Evolutionary conservation across 2,113 vertebrate species (phyloP), one percentile per base, ranked within the genome.

Genomic region (Furnarius figulus): DNA sequence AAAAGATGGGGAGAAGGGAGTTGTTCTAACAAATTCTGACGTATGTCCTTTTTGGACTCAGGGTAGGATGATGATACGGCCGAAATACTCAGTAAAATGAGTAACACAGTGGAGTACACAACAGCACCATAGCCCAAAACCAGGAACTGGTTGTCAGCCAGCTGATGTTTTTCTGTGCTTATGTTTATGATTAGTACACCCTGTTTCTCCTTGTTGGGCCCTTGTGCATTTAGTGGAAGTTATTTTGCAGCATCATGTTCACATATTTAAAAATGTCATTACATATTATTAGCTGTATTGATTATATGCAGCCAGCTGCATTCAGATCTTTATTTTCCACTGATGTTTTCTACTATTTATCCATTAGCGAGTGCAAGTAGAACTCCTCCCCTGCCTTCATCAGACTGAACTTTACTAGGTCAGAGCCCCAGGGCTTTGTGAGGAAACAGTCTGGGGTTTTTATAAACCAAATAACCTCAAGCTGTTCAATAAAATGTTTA

Each of bases 371-470:
- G 71, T 82, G 39, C 39, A 91, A 93, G 66, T 12, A 80, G 61
- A 42, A 84, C 67, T 90, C 37, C 50, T 93, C 76, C 44, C n/a
- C 39, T 95, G 42, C 81, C 65, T 95, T 93, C 31, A 50, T 53
- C 85, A 92, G 87, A 59, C 86, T 97, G 72, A 96, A 89, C 67
- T 89, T 97, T 89, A 92, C 71, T 94, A 95, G 50, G 68, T 91
- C 91, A 89, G 79, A 95, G 37, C 71, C 76, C 59, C 59, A 81
- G 70, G 72, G 71, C 49, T 96, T 96, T 96, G 44, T 58, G 61
- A 96, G 58, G 85, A 91, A 96, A 58, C 31, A 95, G 72, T 94
- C 90, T 96, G 46, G 83, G 62, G 35, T 9, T 94, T 95, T 78
- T 81, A 56, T 83, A 78, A 97, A 94, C 85, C 66, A 79, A 93